Base-by-base conservation (phyloP, 64 coral and sea anemone species). In the Trachythela sp. region DNA sequence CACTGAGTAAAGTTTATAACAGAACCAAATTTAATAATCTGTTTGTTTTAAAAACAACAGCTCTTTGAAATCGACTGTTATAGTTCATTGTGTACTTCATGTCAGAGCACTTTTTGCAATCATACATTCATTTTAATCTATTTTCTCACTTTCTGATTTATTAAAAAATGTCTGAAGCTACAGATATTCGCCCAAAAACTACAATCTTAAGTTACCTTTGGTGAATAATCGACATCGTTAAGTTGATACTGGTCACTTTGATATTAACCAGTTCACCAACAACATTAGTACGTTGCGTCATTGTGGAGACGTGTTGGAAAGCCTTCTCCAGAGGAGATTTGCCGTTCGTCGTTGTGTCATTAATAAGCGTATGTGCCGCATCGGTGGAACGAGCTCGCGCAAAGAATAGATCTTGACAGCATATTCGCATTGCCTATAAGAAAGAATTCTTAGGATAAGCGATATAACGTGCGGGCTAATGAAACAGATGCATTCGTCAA, bases 371-470 rank as follows among this genome's bases (percentile, higher is more conserved):
- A 39, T 68, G 91, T 11, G 93, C 86, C 36, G 89, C 84, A 26
- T 80, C 83, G 0, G 95, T 89, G 9, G 48, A 84, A 34, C 95
- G 93, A 77, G 95, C 92, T 54, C 95, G 91, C 24, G 93, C 88
- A 37, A 99, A 99, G 93, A 99, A 99, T 93, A 99, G 83, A 54
- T 99, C 95, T 58, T 99, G 95, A 87, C 95, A 99, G 32, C 94
- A 94, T 43, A 99, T 87, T 40, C 93, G 91, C 88, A 99, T 91
- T 8, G 95, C 93, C 95, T 99, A 27, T 9, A 37, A 2, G 10
- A 70, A 93, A 33, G n/a, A 30, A 92, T 59, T 37, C 45, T 22
- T 31, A 77, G 59, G 8, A 11, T 84, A 24, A 22, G 33, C 54
- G 20, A 32, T 4, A 32, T 51, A 22, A 58, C 4, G 34, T 45